Evolutionary conservation across 2,113 vertebrate genomes (phyloP).

Genomic region (Euleptes europaea): DNA sequence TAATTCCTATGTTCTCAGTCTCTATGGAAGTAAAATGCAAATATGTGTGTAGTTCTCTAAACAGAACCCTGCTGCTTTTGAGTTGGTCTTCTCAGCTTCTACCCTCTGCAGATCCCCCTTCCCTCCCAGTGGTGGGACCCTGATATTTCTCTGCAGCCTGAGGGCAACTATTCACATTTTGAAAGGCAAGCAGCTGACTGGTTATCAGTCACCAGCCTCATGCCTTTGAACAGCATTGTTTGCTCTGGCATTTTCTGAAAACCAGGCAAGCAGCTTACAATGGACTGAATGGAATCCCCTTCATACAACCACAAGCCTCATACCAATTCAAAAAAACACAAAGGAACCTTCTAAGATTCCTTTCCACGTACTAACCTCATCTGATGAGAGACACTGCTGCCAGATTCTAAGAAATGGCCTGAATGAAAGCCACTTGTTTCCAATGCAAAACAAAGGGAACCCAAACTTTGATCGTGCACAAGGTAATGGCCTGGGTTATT

Average conservation of each 20-base stretch:
- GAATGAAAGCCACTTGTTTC: constrained; percentile 11
- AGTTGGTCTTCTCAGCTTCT: not conserved
- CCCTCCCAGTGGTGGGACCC: not conserved
- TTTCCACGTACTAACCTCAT: not conserved
- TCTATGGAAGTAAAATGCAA: no score
- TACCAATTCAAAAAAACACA: not conserved
- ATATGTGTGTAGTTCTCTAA: not conserved
- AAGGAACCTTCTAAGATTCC: not conserved
- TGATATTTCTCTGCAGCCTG: not conserved
- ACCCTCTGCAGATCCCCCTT: not conserved
- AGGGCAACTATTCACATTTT: not conserved
- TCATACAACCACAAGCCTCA: not conserved
- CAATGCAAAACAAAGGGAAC: not conserved
- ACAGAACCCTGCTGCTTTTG: not conserved
- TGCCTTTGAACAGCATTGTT: not conserved
- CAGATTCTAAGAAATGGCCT: not conserved
- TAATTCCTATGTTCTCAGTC: no score
- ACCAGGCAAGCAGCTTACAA: not conserved
- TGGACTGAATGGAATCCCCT: not conserved
- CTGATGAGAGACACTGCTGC: not conserved
- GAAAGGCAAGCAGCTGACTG: not conserved
- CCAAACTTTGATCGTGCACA: rapidly evolving
- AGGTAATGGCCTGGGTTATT: constrained; percentile 44
- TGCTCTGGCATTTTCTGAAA: not conserved
- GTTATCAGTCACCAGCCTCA: not conserved